Conservation (phyloP, 2,888 invertebrate genomes). For the Eudasyphora cyanicolor region DNA sequence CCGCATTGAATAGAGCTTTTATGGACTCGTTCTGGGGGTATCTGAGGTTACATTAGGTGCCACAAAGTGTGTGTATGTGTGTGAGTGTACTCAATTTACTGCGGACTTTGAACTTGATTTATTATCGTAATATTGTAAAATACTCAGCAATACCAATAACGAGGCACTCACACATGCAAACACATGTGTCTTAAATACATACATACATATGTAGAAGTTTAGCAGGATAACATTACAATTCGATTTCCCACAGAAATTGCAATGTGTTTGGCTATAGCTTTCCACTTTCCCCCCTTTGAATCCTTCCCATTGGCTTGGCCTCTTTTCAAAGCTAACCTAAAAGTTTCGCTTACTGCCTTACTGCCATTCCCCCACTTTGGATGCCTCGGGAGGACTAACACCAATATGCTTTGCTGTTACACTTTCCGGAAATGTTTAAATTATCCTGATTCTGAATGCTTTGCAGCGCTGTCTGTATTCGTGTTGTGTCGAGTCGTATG, state of each 20-base stretch:
- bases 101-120: constrained; percentile 11
- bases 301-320: not conserved
- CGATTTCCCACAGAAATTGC: constrained; percentile 1
- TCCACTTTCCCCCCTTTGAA: not conserved
- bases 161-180: not conserved
- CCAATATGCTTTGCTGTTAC: not conserved
- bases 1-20: not conserved
- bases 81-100: not conserved
- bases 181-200: not conserved
- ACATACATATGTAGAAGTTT: not conserved
- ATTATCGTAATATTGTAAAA: constrained; percentile 14
- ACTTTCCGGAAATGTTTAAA: constrained; percentile 31
- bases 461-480: not conserved
- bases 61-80: not conserved
- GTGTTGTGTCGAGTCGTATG: not conserved
- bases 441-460: constrained; percentile 14
- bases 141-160: not conserved
- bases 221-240: not conserved
- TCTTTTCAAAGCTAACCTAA: too few relatives aligned
- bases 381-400: too few relatives aligned
- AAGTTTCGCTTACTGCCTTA: too few relatives aligned
- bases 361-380: too few relatives aligned
- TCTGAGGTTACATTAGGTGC: too few relatives aligned
- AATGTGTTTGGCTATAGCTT: not conserved
- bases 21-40: not conserved